Conservation (phyloP, 53 echinoderm and acorn worm species). For the Luidia sarsii region DNA sequence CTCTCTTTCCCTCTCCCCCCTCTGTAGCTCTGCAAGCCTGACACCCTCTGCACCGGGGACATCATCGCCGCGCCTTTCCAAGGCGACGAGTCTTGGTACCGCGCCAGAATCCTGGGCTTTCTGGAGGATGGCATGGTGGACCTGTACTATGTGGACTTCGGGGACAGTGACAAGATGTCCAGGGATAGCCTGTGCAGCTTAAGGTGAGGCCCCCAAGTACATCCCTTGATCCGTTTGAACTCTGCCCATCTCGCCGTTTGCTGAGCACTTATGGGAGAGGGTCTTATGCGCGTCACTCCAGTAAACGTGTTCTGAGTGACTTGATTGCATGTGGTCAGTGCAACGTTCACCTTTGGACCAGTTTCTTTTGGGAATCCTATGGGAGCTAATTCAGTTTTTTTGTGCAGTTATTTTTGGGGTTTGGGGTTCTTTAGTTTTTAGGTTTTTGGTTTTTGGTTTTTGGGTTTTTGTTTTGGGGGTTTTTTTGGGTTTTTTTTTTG, state of each 20-base stretch:
- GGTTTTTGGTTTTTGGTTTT: too few relatives aligned
- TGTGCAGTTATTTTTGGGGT: too few relatives aligned
- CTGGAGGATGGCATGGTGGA: constrained; percentile 78
- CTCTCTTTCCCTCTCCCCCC: too few relatives aligned
- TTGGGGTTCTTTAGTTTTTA: too few relatives aligned
- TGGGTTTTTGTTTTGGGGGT: too few relatives aligned
- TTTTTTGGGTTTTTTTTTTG: too few relatives aligned
- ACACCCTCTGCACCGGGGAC: constrained; percentile 74
- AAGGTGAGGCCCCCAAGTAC: constrained; percentile 58
- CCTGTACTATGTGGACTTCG: constrained; percentile 94
- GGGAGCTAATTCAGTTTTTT: too few relatives aligned
- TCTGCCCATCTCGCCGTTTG: background rate
- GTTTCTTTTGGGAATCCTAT: too few relatives aligned
- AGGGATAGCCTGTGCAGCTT: constrained; percentile 61
- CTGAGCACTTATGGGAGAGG: background rate
- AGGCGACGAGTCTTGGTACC: constrained; percentile 86
- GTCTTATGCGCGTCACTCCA: background rate
- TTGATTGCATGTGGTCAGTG: background rate
- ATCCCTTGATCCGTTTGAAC: background rate
- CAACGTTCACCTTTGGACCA: too few relatives aligned
- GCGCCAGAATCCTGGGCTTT: constrained; percentile 80
- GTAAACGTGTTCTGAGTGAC: background rate
- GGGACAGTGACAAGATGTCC: constrained; percentile 78
- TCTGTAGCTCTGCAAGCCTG: constrained; percentile 65
- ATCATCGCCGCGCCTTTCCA: constrained; percentile 90